Evolutionary conservation across 2,113 vertebrate species (phyloP).

Genomic region (Onychorhynchus coronatus): DNA sequence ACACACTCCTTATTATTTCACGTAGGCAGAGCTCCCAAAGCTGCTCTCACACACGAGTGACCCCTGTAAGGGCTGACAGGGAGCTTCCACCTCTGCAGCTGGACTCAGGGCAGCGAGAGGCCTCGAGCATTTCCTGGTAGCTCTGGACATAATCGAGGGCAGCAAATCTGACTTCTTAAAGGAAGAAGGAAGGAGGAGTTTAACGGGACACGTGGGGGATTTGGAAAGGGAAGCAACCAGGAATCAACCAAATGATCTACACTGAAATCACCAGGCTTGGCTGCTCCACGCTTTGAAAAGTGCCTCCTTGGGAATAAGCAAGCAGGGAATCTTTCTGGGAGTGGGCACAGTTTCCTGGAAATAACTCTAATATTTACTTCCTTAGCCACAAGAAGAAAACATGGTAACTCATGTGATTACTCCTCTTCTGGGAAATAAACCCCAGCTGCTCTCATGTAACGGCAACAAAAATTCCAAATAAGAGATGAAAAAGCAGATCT

Average conservation of each 20-base stretch:
- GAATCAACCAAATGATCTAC: neutral
- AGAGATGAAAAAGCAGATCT: neutral
- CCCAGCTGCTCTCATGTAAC: neutral
- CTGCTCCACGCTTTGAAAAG: neutral
- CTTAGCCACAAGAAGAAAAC: neutral
- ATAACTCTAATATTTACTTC: neutral
- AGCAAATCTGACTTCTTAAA: slow-evolving; percentile 6
- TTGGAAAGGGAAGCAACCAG: neutral
- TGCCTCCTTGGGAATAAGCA: neutral
- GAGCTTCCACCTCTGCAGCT: neutral
- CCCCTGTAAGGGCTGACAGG: neutral
- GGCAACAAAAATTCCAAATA: neutral
- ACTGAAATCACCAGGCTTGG: neutral
- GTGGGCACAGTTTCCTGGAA: neutral
- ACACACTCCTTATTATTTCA: neutral
- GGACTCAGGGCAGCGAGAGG: neutral
- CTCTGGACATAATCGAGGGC: slow-evolving; percentile 19
- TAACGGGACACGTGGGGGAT: neutral
- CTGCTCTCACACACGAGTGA: neutral
- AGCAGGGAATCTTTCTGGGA: neutral
- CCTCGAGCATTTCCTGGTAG: slow-evolving; percentile 14
- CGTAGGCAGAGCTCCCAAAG: neutral
- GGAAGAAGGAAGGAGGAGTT: neutral
- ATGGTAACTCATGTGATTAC: neutral
- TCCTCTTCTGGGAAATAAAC: neutral